Base-by-base conservation (phyloP, 2,797 vertebrate genomes). In the Spheniscus humboldti region DNA sequence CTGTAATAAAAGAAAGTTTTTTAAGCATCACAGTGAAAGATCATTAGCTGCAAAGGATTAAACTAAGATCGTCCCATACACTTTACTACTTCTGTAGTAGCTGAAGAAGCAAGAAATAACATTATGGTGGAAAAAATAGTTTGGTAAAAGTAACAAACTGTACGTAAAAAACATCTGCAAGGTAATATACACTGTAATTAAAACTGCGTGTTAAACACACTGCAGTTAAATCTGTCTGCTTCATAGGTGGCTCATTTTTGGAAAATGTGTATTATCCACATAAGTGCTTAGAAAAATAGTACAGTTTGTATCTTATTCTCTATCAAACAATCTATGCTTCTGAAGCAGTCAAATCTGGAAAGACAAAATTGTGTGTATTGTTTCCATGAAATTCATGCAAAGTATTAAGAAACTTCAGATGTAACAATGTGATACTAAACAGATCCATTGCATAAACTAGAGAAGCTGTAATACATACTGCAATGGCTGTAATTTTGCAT, bases 301-400 rank as follows among this genome's bases (percentile, higher is more conserved):
- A 23, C 0, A 2, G 57, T 57, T 91, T 55, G 11, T 43, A 13
- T 33, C 37, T 74, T 64, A 74, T 13, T 68, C 6, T 69, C 56
- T 94, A 7, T 35, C 82, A 76, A 82, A 41, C 12, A 80, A 41
- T 28, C 45, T 89, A 35, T 33, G 72, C 39, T 92, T 91, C 81
- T 53, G 75, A 94, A 90, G 52, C 66, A 68, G 35, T 62, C 41
- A 72, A 63, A 59, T 69, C 30, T 86, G 47, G 72, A 92, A 72
- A 74, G 50, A 76, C n/a, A 87, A 78, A 88, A 52, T n/a, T 45
- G 33, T 39, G 24, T 45, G 77, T 92, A 92, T 75, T 57, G 91
- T 92, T 97, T 90, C 94, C 95, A 97, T 97, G 93, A 97, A 96
- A 86, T 97, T 96, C 90, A 97, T 77, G 90, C 95, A 92, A 97